phyloP scores from a whole-genome alignment of 2,888 invertebrate genomes.

The Thymelicus lineola region DNA sequence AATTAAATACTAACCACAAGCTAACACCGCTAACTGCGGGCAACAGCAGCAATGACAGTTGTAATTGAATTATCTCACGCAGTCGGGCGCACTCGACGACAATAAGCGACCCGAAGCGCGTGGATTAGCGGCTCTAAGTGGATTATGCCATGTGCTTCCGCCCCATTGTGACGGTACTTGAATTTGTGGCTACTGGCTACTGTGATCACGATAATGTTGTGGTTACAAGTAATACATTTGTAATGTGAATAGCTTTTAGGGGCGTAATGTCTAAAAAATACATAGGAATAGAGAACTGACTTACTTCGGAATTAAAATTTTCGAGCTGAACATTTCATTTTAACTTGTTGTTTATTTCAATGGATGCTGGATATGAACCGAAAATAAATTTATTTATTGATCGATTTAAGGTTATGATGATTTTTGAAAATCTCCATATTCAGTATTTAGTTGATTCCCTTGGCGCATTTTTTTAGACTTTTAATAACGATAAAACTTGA shows the following conservation, averaged over 20 bases:
- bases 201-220: constrained; percentile 12
- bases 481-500: too few relatives aligned
- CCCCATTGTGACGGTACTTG: constrained; percentile 41
- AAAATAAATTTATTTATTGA: too few relatives aligned
- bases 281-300: neutral
- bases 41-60: constrained; percentile 50
- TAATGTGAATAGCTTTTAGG: neutral
- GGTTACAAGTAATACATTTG: neutral
- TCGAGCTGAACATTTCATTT: too few relatives aligned
- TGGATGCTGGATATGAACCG: too few relatives aligned
- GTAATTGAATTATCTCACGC: constrained; percentile 65
- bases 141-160: constrained; percentile 70
- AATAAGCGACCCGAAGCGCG: constrained; percentile 42
- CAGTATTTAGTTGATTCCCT: too few relatives aligned
- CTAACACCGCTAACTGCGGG: neutral
- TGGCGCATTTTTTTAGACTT: too few relatives aligned
- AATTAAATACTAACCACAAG: neutral
- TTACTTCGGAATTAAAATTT: too few relatives aligned
- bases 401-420: too few relatives aligned
- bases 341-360: too few relatives aligned
- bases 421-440: too few relatives aligned
- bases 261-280: neutral
- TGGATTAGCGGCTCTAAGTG: constrained; percentile 71
- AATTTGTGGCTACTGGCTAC: constrained; percentile 18
- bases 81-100: constrained; percentile 53